Percentiles rank a stretch among this genome's conserved stretches.
phyloP scores from a whole-genome alignment of 2,797 vertebrate genomes.

The Molossus alvarezi region DNA sequence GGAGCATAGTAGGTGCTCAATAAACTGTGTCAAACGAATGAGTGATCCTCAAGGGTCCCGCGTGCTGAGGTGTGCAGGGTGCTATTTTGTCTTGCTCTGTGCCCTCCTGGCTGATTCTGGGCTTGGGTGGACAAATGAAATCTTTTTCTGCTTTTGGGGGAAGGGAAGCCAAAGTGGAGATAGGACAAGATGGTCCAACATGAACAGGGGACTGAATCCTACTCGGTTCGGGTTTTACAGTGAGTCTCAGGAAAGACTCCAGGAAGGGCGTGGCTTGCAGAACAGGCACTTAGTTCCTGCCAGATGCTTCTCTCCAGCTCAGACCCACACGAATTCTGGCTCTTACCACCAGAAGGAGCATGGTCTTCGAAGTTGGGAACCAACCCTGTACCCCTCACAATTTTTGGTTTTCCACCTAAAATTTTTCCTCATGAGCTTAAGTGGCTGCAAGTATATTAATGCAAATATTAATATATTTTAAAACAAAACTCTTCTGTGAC shows the following conservation, averaged over 20 bases:
- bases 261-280: not conserved
- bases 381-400: not conserved
- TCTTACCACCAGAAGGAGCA: slow-evolving; percentile 25
- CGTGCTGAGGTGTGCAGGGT: too few species aligned
- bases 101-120: not conserved
- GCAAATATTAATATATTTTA: not conserved
- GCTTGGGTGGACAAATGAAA: not conserved
- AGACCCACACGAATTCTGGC: not conserved
- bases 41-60: not conserved
- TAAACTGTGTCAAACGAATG: too few species aligned
- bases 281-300: not conserved
- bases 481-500: not conserved
- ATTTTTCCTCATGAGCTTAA: not conserved
- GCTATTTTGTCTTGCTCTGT: not conserved
- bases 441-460: not conserved
- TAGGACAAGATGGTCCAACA: not conserved
- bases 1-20: not conserved
- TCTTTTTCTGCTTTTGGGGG: not conserved
- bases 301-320: not conserved
- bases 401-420: not conserved
- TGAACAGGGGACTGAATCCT: not conserved
- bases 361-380: not conserved
- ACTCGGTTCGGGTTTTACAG: fast-evolving
- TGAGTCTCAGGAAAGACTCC: not conserved
- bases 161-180: not conserved